phyloP scores from a whole-genome alignment of 2,888 invertebrate species.

The Cotesia congregata region DNA sequence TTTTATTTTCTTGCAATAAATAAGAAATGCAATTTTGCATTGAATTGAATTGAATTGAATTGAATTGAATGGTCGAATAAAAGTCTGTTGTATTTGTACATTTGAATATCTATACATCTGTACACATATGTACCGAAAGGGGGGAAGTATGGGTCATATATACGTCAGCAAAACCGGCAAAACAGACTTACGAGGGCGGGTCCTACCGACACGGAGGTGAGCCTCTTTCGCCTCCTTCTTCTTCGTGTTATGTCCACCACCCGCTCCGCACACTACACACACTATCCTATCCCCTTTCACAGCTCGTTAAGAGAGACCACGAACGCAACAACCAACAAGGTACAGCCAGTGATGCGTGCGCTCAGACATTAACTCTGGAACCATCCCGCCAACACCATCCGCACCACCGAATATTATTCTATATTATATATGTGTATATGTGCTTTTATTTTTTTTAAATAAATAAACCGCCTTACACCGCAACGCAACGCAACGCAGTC shows the following conservation, averaged over 20 bases:
- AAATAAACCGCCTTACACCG: too few species aligned
- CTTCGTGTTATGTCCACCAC: slow-evolving; percentile 25
- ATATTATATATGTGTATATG: too few species aligned
- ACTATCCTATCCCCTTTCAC: slow-evolving; percentile 22
- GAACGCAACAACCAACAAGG: not conserved
- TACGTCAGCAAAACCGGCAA: slow-evolving; percentile 19
- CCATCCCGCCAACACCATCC: not conserved
- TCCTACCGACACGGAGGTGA: slow-evolving; percentile 31
- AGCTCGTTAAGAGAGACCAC: slow-evolving; percentile 5
- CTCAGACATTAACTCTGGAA: not conserved
- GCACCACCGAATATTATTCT: not conserved
- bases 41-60: too few species aligned
- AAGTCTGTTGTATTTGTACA: too few species aligned
- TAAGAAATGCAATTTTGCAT: too few species aligned
- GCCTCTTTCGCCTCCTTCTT: slow-evolving; percentile 33
- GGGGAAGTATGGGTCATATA: slow-evolving; percentile 49
- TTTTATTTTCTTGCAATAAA: too few species aligned
- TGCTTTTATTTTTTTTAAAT: too few species aligned
- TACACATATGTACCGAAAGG: slow-evolving; percentile 21
- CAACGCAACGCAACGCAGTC: too few species aligned
- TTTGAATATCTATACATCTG: too few species aligned
- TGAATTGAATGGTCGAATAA: too few species aligned
- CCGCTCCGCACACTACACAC: slow-evolving; percentile 21
- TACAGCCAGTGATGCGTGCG: slow-evolving; percentile 11
- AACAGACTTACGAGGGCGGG: slow-evolving; percentile 21